Conservation (phyloP, 2,113 vertebrate species). For the Megaceryle torquata region DNA sequence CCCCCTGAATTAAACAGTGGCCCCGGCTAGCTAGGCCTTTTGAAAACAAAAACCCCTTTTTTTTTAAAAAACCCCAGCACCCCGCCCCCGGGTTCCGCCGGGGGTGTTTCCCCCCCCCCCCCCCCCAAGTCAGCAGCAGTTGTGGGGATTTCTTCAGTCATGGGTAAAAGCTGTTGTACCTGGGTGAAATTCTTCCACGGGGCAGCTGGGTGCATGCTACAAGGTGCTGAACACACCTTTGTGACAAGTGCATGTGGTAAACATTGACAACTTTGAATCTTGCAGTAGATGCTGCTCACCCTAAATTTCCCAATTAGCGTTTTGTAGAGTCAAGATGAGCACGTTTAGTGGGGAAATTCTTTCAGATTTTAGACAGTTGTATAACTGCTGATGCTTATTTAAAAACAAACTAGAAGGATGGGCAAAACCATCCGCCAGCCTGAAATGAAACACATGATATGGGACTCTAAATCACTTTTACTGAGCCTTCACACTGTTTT, state of each 20-base stretch:
- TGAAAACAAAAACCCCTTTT: too few species aligned
- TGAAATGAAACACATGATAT: background rate
- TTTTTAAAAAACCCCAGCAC: too few species aligned
- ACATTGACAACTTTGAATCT: background rate
- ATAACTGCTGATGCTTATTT: background rate
- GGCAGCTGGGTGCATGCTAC: too few species aligned
- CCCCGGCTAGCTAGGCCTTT: too few species aligned
- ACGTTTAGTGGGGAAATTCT: background rate
- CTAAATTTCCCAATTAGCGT: rapidly evolving
- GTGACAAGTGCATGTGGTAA: background rate
- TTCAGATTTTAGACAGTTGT: background rate
- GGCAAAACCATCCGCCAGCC: background rate
- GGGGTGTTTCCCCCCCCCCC: rapidly evolving
- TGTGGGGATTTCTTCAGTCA: background rate
- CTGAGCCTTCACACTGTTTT: background rate
- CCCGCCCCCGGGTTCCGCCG: too few species aligned
- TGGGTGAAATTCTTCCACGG: background rate
- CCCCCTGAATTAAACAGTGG: too few species aligned
- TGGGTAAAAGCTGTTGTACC: background rate
- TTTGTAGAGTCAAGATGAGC: background rate
- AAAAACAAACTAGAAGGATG: background rate
- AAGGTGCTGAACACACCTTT: rapidly evolving
- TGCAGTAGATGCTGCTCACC: background rate
- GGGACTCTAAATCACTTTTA: background rate
- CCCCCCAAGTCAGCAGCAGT: background rate